phyloP scores from a whole-genome alignment of 2,113 vertebrate species.

The Pomatorhinus ruficollis region DNA sequence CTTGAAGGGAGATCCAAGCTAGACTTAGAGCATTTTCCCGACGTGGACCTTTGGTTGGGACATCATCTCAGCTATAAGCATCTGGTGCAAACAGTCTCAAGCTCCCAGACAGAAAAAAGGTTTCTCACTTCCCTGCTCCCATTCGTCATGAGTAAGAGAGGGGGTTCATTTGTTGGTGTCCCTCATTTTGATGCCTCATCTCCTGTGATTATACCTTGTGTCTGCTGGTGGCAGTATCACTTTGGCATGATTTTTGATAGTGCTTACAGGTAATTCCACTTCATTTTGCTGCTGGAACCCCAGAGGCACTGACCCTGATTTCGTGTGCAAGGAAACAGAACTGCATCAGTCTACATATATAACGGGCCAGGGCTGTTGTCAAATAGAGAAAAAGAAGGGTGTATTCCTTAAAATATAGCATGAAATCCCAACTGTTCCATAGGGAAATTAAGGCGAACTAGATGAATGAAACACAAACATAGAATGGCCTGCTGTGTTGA shows the following conservation, averaged over 20 bases:
- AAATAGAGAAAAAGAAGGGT: neutral
- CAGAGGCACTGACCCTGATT: neutral
- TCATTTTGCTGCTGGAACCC: neutral
- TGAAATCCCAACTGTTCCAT: neutral
- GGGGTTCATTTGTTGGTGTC: neutral
- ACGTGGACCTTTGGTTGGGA: neutral
- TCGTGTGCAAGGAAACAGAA: neutral
- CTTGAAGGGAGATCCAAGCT: neutral
- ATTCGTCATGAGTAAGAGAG: neutral
- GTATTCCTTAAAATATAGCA: neutral
- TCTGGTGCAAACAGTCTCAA: neutral
- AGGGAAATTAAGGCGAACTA: slow-evolving; percentile 32
- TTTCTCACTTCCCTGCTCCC: neutral
- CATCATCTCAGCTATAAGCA: neutral
- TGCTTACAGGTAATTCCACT: neutral
- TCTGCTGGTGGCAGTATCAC: neutral
- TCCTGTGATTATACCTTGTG: neutral
- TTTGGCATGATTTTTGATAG: neutral
- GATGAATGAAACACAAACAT: neutral
- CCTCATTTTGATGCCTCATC: neutral
- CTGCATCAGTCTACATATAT: neutral
- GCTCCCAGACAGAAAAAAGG: neutral
- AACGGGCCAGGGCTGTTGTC: neutral
- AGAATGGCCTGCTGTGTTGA: neutral
- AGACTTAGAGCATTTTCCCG: neutral